A percentile compares a stretch with the other conserved stretches of the same genome.
These are phyloP conservation scores for Nyctalus aviator DNA, from an alignment of 2,797 vertebrate genomes.

Conservation along the genomic window DNA sequence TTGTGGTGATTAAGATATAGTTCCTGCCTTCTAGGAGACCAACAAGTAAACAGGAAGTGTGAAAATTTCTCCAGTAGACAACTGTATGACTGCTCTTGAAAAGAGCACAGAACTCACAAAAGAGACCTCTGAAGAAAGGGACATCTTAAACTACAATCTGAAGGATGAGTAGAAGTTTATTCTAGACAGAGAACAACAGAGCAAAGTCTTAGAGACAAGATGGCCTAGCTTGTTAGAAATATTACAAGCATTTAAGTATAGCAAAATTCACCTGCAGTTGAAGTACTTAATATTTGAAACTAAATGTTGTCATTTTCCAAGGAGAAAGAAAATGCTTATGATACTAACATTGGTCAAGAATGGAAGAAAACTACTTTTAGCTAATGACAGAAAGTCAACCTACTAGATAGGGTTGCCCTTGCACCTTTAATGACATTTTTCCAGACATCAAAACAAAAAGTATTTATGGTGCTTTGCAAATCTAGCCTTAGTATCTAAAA, in stretches of 20 bases:
- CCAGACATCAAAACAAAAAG: slow-evolving; percentile 66
- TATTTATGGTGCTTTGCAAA: slow-evolving; percentile 82
- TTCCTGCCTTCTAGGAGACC: background rate
- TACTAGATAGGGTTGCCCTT: slow-evolving; percentile 71
- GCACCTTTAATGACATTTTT: slow-evolving; percentile 80
- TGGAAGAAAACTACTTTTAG: slow-evolving; percentile 37
- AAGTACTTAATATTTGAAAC: slow-evolving; percentile 51
- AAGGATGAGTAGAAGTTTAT: slow-evolving; percentile 43
- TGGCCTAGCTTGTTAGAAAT: background rate
- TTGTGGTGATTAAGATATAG: background rate
- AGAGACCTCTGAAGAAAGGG: background rate
- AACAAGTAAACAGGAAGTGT: slow-evolving; percentile 6
- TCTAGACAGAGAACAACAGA: slow-evolving; percentile 35
- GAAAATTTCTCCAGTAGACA: background rate
- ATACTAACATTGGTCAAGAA: background rate
- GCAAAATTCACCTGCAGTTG: slow-evolving; percentile 52
- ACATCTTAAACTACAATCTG: background rate
- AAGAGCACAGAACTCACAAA: background rate
- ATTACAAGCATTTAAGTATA: slow-evolving; percentile 4
- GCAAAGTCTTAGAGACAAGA: slow-evolving; percentile 12
- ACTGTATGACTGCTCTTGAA: background rate
- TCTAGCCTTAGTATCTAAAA: slow-evolving; percentile 82
- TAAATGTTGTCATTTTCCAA: slow-evolving; percentile 48
- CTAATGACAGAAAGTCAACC: slow-evolving; percentile 74
- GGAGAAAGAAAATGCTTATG: slow-evolving; percentile 66